These are phyloP conservation scores for Prinia subflava DNA, from an alignment of 2,113 vertebrate species.

Conservation along the genomic window DNA sequence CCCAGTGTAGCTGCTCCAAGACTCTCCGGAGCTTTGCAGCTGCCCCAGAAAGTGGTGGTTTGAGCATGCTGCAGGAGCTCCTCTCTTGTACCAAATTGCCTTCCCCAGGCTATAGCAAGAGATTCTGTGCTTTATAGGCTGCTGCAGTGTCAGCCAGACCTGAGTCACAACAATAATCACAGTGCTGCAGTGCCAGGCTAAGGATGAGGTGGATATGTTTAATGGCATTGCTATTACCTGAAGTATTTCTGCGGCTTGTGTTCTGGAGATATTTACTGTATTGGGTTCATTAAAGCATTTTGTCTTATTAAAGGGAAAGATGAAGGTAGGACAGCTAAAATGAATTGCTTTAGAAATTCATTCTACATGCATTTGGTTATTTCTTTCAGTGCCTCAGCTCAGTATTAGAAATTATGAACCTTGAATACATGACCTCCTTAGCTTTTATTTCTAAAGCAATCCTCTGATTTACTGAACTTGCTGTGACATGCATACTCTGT, in stretches of 20 bases:
- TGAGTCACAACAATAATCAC: fast-evolving
- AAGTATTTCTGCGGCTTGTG: not conserved
- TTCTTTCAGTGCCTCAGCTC: not conserved
- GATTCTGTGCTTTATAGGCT: not conserved
- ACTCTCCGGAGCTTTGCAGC: not conserved
- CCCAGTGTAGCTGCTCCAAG: not conserved
- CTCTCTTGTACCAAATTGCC: fast-evolving
- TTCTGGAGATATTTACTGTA: not conserved
- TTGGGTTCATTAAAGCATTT: not conserved
- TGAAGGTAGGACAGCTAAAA: not conserved
- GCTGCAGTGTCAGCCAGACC: fast-evolving
- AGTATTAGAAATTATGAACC: not conserved
- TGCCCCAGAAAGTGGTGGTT: not conserved
- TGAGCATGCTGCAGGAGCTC: not conserved
- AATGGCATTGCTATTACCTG: not conserved
- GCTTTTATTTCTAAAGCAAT: not conserved
- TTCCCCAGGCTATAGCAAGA: not conserved
- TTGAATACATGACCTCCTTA: not conserved
- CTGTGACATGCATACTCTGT: not conserved
- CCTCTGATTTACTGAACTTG: not conserved
- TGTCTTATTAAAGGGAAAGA: not conserved
- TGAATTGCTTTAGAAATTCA: not conserved
- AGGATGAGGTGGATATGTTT: not conserved
- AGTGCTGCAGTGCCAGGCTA: not conserved
- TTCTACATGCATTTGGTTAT: not conserved